Evolutionary conservation across 1,140 invertebrate genomes (phyloP).

Genomic region (Ditylenchus dipsaci): DNA sequence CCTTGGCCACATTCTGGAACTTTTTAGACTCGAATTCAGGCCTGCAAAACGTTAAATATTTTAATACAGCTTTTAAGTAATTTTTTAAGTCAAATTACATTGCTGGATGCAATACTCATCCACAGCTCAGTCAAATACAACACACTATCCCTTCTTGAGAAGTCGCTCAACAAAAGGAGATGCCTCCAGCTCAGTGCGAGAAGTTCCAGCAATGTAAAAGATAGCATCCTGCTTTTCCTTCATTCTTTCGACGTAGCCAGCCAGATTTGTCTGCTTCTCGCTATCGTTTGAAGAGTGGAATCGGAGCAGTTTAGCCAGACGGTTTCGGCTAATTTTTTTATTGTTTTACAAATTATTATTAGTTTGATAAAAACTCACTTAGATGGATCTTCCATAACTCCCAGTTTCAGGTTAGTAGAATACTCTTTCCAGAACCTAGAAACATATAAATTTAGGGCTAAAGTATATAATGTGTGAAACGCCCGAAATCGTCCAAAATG

Average conservation of each 20-base stretch:
- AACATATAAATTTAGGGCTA: too few relatives aligned
- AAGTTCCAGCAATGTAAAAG: conserved; percentile 89
- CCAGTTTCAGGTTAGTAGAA: conserved; percentile 94
- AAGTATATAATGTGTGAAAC: too few relatives aligned
- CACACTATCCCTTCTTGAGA: conserved; percentile 89
- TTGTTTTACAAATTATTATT: too few relatives aligned
- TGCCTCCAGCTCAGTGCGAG: conserved; percentile 69
- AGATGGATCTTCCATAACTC: conserved; percentile 91
- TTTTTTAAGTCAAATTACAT: not conserved
- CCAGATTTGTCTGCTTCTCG: conserved; percentile 70
- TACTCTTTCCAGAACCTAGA: conserved; percentile 99
- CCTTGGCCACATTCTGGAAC: conserved; percentile 97
- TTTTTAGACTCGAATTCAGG: conserved; percentile 99
- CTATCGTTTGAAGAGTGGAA: conserved; percentile 79
- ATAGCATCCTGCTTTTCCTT: conserved; percentile 92
- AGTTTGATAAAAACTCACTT: too few relatives aligned
- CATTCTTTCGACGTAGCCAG: conserved; percentile 90
- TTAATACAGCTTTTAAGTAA: too few relatives aligned
- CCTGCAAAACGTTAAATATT: too few relatives aligned
- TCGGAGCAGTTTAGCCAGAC: conserved; percentile 85
- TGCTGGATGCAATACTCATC: conserved; percentile 93
- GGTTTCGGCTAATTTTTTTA: too few relatives aligned
- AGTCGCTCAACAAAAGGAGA: conserved; percentile 93
- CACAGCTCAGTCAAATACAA: conserved; percentile 91
- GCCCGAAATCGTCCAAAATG: too few relatives aligned